phyloP scores from a whole-genome alignment of 2,888 invertebrate genomes.

The Saturnia pavonia region DNA sequence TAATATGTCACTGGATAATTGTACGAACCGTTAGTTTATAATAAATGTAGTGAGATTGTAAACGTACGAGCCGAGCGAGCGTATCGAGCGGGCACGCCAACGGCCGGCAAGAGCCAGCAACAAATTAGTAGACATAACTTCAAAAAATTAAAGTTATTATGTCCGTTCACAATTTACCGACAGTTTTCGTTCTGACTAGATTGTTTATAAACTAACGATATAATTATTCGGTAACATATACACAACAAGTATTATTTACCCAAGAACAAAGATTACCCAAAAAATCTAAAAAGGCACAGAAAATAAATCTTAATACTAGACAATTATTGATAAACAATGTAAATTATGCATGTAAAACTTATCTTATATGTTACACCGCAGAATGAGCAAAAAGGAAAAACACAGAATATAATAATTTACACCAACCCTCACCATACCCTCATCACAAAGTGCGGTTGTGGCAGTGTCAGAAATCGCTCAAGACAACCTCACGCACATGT shows the following conservation, averaged over 20 bases:
- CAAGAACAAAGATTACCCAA: background rate
- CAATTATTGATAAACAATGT: background rate
- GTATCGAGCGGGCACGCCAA: too few species aligned
- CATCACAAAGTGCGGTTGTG: conserved; percentile 8
- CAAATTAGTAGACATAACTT: too few species aligned
- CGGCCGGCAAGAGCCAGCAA: too few species aligned
- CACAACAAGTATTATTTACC: background rate
- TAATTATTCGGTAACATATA: too few species aligned
- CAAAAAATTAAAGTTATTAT: too few species aligned
- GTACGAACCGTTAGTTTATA: too few species aligned
- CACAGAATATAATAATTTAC: conserved; percentile 8
- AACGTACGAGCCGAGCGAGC: too few species aligned
- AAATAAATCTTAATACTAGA: background rate
- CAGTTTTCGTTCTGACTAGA: too few species aligned
- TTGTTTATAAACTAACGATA: too few species aligned
- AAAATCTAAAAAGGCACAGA: background rate
- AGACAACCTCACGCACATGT: conserved; percentile 2
- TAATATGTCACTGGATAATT: too few species aligned
- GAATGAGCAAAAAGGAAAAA: conserved; percentile 9
- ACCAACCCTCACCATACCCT: conserved; percentile 2
- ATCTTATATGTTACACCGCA: background rate
- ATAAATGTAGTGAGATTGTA: too few species aligned
- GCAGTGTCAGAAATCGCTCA: conserved; percentile 11
- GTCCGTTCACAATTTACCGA: too few species aligned
- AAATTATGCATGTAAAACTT: background rate